Conservation (phyloP, 2,113 vertebrate genomes). For the Aegotheles bennettii region DNA sequence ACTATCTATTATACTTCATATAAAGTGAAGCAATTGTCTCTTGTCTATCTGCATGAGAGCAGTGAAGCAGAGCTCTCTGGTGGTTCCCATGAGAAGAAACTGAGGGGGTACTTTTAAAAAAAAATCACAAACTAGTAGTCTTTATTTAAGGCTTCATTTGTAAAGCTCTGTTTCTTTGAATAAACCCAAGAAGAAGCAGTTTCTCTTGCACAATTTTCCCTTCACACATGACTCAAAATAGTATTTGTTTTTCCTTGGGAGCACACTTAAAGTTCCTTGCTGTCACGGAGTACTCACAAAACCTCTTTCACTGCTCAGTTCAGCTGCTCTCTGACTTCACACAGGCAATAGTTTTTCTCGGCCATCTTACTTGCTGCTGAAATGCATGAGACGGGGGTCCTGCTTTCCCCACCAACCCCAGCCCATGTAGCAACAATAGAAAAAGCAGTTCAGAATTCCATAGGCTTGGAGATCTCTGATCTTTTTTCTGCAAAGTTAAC, state of each 20-base stretch:
- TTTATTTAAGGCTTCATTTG: background rate
- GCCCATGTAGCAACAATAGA: background rate
- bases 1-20: background rate
- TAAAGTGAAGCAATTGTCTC: background rate
- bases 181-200: background rate
- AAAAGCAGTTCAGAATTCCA: background rate
- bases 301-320: background rate
- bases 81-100: background rate
- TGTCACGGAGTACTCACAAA: background rate
- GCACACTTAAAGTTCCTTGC: background rate
- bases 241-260: background rate
- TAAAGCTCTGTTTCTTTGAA: background rate
- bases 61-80: constrained; percentile 46
- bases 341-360: background rate
- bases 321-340: background rate
- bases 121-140: background rate
- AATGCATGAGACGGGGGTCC: background rate
- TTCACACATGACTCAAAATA: no score
- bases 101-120: no score
- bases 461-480: background rate
- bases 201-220: background rate
- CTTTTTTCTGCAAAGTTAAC: background rate
- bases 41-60: background rate
- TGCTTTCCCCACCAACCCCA: background rate
- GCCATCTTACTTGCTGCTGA: background rate